Evolutionary conservation across 2,888 invertebrate species (phyloP), one percentile per base, ranked within the genome.

Genomic region (Sthenelais limicola): DNA sequence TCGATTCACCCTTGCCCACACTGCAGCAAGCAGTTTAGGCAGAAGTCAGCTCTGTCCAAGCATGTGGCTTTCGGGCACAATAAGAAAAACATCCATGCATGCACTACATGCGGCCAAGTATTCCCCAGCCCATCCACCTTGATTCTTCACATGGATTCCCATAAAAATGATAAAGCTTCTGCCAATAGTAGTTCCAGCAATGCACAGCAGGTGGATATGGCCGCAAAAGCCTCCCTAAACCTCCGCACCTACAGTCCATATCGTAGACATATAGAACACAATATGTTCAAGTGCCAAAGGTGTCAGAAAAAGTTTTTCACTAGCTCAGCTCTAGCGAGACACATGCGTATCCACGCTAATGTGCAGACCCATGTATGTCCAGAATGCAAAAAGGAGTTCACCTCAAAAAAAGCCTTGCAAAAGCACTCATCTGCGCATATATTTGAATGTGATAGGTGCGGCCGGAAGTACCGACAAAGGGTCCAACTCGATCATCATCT

Each of bases 11-110:
- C 62, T 1, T 62, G 62, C 43, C 62, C 62, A n/a, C 62, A 62
- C 62, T 62, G 62, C 62, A 62, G 62, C 24, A 62, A 62, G 38
- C 62, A 62, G 62, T 62, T 62, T 28, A 35, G 62, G 62, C 62
- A 62, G 62, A 62, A 62, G 38, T 62, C 62, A 38, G 62, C 62
- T 1, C 26, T 62, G 35, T 62, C 62, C 5, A 62, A 62, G 24
- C 62, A 62, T n/a, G 62, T 62, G 15, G 62, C 62, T 3, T 62
- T 62, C 26, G 62, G 62, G 7, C 62, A 62, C 24, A 62, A 35
- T 15, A 62, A 62, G 62, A 62, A 62, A 43, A 62, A 62, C 38
- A 43, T 62, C 1, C 62, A 62, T n/a, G 38, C 38, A n/a, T 62
- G 62, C 15, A 38, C 38, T 4, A 18, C 26, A 4, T 62, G 62